Base-by-base conservation (phyloP, 2,888 invertebrate species). In the Lepidonotus clava region DNA sequence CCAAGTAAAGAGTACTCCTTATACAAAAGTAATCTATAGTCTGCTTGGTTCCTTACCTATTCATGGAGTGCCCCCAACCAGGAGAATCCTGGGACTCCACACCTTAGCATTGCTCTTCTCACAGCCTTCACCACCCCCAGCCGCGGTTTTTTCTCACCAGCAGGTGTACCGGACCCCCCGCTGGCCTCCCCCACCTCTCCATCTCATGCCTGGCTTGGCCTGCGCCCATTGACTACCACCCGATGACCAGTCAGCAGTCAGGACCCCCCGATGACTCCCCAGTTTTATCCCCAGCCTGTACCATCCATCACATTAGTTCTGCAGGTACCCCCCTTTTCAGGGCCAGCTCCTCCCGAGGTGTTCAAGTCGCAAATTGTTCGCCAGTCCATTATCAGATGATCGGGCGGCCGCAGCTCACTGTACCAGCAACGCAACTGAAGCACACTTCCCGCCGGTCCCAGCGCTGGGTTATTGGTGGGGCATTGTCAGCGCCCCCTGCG, bases 221-320 rank as follows among this genome's bases (percentile, higher is more conserved):
- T 5, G 18, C 71, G 14, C 38, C 34, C 36, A 71, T 38, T 38
- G 34, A 36, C n/a, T 18, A 18, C 21, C 46, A 11, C 5, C 36
- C 36, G 71, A 38, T 71, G 71, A 71, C 71, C 71, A 71, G 38
- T 18, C n/a, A 5, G 36, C 24, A 24, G 66, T 24, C 24, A 38
- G 38, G 71, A 38, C 36, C 36, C 71, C n/a, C 41, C 41, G 80
- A 41, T 32, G 28, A 21, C 28, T 28, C 41, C n/a, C 46, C 32
- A 41, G 41, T 80, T 46, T 41, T 14, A 46, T 18, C 46, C 11
- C 51, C 46, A 80, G 21, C 51, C 32, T 80, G 80, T 80, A 80
- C 34, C 80, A 80, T 80, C 80, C 41, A 80, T 80, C 80, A 80
- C 41, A 80, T 80, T 80, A 80, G 80, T 80, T 80, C 46, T 80